phyloP scores from a whole-genome alignment of 1,140 invertebrate genomes.

The Lordiphosa clarofinis region DNA sequence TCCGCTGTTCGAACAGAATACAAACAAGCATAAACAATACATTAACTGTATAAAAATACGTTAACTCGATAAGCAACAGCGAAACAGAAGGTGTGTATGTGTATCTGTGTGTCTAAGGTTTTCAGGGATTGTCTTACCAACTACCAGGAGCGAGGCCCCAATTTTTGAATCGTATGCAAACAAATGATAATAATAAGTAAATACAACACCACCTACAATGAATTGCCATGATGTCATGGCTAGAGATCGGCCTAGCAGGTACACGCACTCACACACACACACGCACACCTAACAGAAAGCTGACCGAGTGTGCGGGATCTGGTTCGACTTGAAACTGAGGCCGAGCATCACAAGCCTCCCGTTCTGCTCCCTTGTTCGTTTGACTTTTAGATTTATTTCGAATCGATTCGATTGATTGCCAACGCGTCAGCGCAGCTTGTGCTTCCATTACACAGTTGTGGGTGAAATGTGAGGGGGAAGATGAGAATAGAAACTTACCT shows the following conservation, averaged over 20 bases:
- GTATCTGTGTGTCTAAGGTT: slow-evolving; percentile 8
- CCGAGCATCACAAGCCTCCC: slow-evolving; percentile 19
- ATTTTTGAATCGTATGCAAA: too few species aligned
- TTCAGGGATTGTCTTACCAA: slow-evolving; percentile 5
- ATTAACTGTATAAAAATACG: slow-evolving; percentile 28
- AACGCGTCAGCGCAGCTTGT: slow-evolving; percentile 3
- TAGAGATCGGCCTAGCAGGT: too few species aligned
- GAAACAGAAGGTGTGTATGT: slow-evolving; percentile 26
- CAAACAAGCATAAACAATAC: slow-evolving; percentile 18
- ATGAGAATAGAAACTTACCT: slow-evolving; percentile 45
- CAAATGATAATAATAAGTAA: too few species aligned
- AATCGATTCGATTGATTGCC: slow-evolving; percentile 16
- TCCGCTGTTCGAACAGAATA: slow-evolving; percentile 22
- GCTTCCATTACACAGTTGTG: slow-evolving; percentile 12
- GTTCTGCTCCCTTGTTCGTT: neutral
- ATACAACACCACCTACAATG: too few species aligned
- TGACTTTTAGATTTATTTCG: neutral
- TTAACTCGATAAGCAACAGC: slow-evolving; percentile 11
- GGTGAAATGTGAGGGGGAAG: slow-evolving; percentile 2
- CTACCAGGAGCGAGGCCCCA: too few species aligned
- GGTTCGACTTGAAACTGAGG: slow-evolving; percentile 69
- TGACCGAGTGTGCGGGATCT: slow-evolving; percentile 37
- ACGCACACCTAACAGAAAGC: too few species aligned
- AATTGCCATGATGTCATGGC: too few species aligned
- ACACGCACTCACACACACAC: slow-evolving; percentile 1